Evolutionary conservation across 2,888 invertebrate genomes (phyloP).

Genomic region (Entomobrya multifasciata): DNA sequence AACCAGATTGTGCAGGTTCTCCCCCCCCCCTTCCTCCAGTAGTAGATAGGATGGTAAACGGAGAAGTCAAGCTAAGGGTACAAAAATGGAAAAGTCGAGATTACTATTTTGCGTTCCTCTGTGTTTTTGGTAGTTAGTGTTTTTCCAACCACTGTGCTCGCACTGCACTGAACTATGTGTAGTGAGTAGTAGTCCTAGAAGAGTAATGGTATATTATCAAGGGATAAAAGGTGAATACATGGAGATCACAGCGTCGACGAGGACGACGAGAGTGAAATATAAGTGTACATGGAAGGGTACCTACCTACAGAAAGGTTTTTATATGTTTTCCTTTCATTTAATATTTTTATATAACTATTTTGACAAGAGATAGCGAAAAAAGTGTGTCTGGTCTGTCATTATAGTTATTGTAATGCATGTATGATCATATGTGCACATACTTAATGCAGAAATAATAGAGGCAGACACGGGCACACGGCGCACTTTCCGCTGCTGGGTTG

Average conservation of each 20-base stretch:
- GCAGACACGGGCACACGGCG: background rate
- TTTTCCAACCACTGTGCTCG: background rate
- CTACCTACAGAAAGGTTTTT: background rate
- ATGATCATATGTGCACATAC: background rate
- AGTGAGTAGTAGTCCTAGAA: background rate
- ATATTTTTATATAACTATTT: too few relatives aligned
- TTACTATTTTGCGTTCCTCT: too few relatives aligned
- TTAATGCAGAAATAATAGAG: background rate
- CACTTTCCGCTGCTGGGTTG: background rate
- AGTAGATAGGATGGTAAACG: background rate
- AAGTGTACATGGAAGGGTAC: background rate
- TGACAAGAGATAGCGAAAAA: background rate
- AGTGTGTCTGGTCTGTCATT: conserved; percentile 22
- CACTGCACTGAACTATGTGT: background rate
- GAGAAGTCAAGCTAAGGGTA: too few relatives aligned
- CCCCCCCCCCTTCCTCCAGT: too few relatives aligned
- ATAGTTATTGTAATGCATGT: too few relatives aligned
- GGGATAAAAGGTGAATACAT: conserved; percentile 65
- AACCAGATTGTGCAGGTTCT: too few relatives aligned
- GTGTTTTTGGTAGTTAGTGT: too few relatives aligned
- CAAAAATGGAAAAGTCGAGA: too few relatives aligned
- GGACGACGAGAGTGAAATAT: background rate
- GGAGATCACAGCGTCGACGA: conserved; percentile 58
- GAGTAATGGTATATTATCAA: conserved; percentile 62
- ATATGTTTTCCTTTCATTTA: background rate